A percentile compares a stretch with the other conserved stretches of the same genome.
Evolutionary conservation across 1,140 invertebrate species (phyloP).

Genomic region (Capitella teleta): DNA sequence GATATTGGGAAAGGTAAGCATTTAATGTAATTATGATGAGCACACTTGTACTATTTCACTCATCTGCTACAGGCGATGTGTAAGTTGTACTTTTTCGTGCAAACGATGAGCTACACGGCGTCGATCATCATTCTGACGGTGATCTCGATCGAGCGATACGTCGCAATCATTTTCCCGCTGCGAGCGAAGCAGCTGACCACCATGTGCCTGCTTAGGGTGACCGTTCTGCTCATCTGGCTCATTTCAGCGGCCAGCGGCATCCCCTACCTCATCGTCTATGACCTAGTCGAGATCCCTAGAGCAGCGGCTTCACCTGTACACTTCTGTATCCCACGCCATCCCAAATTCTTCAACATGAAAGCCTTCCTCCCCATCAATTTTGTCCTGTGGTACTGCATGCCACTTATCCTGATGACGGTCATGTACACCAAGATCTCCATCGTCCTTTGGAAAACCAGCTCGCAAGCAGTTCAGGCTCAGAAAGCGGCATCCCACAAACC

Average conservation of each 20-base stretch:
- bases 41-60: no score
- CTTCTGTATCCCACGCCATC: slow-evolving; percentile 4
- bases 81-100: slow-evolving; percentile 33
- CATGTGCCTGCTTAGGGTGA: slow-evolving; percentile 6
- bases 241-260: slow-evolving; percentile 1
- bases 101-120: slow-evolving; percentile 28
- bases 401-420: slow-evolving; percentile 67
- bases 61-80: slow-evolving; percentile 28
- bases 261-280: slow-evolving; percentile 7
- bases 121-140: slow-evolving; percentile 31
- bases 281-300: background rate
- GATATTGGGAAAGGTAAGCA: slow-evolving; percentile 12
- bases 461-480: no score
- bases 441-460: slow-evolving; percentile 44
- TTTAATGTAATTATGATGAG: no score
- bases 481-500: no score
- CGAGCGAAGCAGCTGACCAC: slow-evolving; percentile 28
- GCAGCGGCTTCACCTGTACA: background rate
- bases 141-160: slow-evolving; percentile 64
- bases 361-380: slow-evolving; percentile 20
- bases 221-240: slow-evolving; percentile 5
- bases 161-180: slow-evolving; percentile 64
- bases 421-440: slow-evolving; percentile 64
- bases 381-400: slow-evolving; percentile 58
- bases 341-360: background rate